Evolutionary conservation across 2,888 invertebrate species (phyloP).

Genomic region (Agonopterix arenella): DNA sequence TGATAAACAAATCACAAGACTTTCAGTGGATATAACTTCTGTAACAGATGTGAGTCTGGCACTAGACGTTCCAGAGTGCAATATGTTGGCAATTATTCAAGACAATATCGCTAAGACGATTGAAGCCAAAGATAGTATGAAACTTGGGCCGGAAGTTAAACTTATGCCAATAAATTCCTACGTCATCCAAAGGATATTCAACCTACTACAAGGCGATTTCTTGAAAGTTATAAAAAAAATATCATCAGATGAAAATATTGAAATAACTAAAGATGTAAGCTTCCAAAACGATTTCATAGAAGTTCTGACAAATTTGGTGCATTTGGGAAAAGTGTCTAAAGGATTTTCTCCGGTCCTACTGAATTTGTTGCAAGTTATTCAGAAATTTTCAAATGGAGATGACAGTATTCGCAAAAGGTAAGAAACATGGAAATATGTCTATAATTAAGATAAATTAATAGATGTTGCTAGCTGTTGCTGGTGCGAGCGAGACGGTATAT

Average conservation of each 20-base stretch:
- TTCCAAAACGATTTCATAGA: constrained; percentile 14
- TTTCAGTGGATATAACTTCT: constrained; percentile 23
- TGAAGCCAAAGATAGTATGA: constrained; percentile 14
- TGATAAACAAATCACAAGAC: constrained; percentile 37
- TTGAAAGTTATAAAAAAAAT: constrained; percentile 18
- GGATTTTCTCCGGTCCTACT: constrained; percentile 46
- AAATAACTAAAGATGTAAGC: background rate
- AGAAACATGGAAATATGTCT: background rate
- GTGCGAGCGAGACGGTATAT: too few species aligned
- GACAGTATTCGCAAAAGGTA: constrained; percentile 29
- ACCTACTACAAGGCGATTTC: constrained; percentile 34
- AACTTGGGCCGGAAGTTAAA: constrained; percentile 31
- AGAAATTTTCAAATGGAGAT: constrained; percentile 12
- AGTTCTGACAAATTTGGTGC: constrained; percentile 25
- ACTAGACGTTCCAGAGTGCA: constrained; percentile 41
- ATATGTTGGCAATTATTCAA: constrained; percentile 25
- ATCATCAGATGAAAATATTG: background rate
- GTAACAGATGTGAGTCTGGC: constrained; percentile 35
- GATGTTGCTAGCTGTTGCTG: too few species aligned
- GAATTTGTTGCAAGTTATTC: constrained; percentile 40
- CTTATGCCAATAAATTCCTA: constrained; percentile 78
- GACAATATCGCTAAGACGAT: constrained; percentile 26
- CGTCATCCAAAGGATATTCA: constrained; percentile 54
- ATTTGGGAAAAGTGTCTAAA: constrained; percentile 29
- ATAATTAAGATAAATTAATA: too few species aligned